A percentile compares a stretch with the other conserved stretches of the same genome.
These are phyloP conservation scores for Holotrichia oblita DNA, from an alignment of 1,140 invertebrate genomes.

Conservation along the genomic window DNA sequence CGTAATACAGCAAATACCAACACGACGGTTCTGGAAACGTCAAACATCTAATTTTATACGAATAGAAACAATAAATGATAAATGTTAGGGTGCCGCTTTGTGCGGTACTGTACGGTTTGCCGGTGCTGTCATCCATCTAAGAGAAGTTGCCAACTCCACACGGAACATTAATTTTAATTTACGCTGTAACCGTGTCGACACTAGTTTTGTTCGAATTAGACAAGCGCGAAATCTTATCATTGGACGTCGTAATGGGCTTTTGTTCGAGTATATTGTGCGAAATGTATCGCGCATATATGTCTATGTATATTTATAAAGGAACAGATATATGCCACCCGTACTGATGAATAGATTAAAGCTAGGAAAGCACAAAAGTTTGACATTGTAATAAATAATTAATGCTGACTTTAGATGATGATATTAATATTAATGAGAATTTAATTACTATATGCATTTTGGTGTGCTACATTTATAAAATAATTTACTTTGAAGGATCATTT, in stretches of 20 bases:
- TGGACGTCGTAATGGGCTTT: neutral
- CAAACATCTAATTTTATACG: neutral
- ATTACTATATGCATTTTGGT: too few relatives aligned
- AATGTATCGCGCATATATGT: neutral
- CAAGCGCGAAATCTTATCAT: neutral
- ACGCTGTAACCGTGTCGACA: neutral
- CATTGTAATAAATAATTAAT: too few relatives aligned
- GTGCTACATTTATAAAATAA: too few relatives aligned
- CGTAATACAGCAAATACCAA: neutral
- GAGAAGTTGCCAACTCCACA: neutral
- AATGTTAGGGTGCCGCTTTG: neutral
- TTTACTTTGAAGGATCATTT: too few relatives aligned
- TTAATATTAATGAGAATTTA: neutral
- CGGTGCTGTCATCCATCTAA: neutral
- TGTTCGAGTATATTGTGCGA: neutral
- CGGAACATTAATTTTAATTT: constrained; percentile 14
- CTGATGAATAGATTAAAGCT: neutral
- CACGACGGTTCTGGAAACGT: neutral
- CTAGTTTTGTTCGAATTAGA: constrained; percentile 16
- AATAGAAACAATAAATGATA: constrained; percentile 18
- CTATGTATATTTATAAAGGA: neutral
- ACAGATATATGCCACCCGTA: neutral
- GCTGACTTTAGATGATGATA: neutral
- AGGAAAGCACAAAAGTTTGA: constrained; percentile 9
- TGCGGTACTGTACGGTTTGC: neutral